These are phyloP conservation scores for Taenaris catops DNA, from an alignment of 2,888 invertebrate species.

Conservation along the genomic window DNA sequence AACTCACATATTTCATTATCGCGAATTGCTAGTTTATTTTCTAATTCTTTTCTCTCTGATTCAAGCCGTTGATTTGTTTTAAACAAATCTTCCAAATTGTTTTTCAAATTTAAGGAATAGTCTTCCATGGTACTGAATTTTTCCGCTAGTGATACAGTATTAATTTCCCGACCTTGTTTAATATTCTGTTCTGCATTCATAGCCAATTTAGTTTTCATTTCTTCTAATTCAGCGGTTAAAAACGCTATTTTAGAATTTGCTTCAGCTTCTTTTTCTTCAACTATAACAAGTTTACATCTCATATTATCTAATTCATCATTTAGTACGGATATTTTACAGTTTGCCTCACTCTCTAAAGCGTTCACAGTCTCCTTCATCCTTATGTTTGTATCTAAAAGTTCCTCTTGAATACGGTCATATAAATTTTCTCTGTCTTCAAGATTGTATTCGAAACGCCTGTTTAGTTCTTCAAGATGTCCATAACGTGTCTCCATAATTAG, in stretches of 20 bases:
- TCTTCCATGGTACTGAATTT: slow-evolving; percentile 42
- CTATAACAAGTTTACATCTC: slow-evolving; percentile 14
- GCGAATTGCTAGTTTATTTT: slow-evolving; percentile 33
- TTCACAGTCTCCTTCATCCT: slow-evolving; percentile 37
- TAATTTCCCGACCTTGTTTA: slow-evolving; percentile 21
- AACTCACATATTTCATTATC: slow-evolving; percentile 45
- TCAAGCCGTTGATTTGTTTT: slow-evolving; percentile 51
- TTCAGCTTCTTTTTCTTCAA: slow-evolving; percentile 5
- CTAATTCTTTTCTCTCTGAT: slow-evolving; percentile 36
- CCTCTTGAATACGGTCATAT: slow-evolving; percentile 28
- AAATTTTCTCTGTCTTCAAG: slow-evolving; percentile 38
- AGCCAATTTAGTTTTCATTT: slow-evolving; percentile 15
- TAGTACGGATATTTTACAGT: slow-evolving; percentile 33
- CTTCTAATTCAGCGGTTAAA: slow-evolving; percentile 39
- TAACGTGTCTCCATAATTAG: slow-evolving; percentile 14
- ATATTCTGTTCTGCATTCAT: slow-evolving; percentile 2
- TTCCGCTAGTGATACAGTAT: slow-evolving; percentile 34
- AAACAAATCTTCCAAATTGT: slow-evolving; percentile 52
- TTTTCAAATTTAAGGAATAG: slow-evolving; percentile 40
- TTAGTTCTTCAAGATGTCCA: slow-evolving; percentile 31
- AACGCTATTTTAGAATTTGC: slow-evolving; percentile 30
- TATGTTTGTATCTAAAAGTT: slow-evolving; percentile 30
- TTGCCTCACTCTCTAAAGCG: slow-evolving; percentile 33
- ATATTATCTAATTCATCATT: slow-evolving; percentile 35
- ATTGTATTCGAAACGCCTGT: slow-evolving; percentile 32